Percentiles rank a stretch among this genome's conserved stretches.
Conservation (phyloP, 2,797 vertebrate genomes). For the Phoebastria nigripes region DNA sequence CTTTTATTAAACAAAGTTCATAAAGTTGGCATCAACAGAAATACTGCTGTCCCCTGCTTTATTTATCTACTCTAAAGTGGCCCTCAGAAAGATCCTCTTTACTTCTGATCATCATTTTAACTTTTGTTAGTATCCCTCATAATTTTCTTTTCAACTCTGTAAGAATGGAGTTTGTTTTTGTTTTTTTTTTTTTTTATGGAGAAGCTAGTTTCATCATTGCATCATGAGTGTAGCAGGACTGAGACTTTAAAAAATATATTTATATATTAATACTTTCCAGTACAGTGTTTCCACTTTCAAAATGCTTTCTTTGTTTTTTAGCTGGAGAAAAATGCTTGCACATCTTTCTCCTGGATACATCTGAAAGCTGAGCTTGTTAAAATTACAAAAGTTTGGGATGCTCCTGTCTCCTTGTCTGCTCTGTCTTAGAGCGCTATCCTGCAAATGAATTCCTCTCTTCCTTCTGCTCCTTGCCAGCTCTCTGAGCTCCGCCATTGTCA, state of each 20-base stretch:
- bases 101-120: background rate
- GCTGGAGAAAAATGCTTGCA: background rate
- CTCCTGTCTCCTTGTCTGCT: background rate
- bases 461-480: background rate
- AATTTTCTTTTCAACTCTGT: background rate
- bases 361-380: background rate
- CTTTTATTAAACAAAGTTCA: background rate
- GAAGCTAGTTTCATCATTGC: background rate
- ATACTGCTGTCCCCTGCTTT: background rate
- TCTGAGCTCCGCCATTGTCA: background rate
- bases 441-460: background rate
- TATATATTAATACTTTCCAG: background rate
- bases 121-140: background rate
- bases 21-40: background rate
- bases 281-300: background rate
- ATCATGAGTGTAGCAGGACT: background rate
- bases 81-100: background rate
- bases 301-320: background rate
- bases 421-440: background rate
- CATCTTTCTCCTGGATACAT: background rate
- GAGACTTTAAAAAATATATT: background rate
- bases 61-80: background rate
- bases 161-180: accelerated
- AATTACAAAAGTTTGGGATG: background rate
- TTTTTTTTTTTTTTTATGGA: background rate